Evolutionary conservation across 2,797 vertebrate species (phyloP).

Genomic region (Gallirallus australis): DNA sequence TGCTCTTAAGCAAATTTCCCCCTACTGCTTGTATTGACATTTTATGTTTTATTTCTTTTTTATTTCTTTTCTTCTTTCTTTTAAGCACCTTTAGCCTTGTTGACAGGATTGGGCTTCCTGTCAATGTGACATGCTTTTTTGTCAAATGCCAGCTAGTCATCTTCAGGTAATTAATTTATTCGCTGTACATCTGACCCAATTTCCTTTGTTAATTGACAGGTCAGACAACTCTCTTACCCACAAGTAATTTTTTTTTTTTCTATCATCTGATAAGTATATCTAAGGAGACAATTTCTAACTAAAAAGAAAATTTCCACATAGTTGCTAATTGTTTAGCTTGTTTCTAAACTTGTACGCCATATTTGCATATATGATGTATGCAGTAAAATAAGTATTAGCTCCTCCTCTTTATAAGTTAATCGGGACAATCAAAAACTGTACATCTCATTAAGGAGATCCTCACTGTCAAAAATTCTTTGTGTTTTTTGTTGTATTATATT

Average conservation of each 20-base stretch:
- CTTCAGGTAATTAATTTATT: constrained; percentile 54
- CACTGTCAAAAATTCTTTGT: not conserved
- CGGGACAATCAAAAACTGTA: not conserved
- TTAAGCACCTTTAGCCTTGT: not conserved
- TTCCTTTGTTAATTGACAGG: constrained; percentile 44
- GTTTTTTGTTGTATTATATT: not conserved
- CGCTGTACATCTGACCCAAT: constrained; percentile 23
- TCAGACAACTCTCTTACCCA: constrained; percentile 18
- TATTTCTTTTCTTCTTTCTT: not conserved
- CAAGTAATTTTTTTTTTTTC: constrained; percentile 1
- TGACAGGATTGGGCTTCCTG: not conserved
- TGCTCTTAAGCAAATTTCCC: not conserved
- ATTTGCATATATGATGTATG: not conserved
- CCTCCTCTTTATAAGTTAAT: not conserved
- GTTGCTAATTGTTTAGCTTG: not conserved
- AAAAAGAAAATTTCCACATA: not conserved
- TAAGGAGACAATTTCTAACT: constrained; percentile 11
- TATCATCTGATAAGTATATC: constrained; percentile 17
- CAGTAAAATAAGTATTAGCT: not conserved
- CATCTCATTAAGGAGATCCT: not conserved
- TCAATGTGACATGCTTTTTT: not conserved
- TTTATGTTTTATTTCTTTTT: not conserved
- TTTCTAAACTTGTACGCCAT: not conserved
- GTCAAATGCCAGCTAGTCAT: constrained; percentile 33
- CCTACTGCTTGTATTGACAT: not conserved